Evolutionary conservation across 2,888 invertebrate genomes (phyloP), one percentile per base, ranked within the genome.

Genomic region (Cerceris ruficornis): DNA sequence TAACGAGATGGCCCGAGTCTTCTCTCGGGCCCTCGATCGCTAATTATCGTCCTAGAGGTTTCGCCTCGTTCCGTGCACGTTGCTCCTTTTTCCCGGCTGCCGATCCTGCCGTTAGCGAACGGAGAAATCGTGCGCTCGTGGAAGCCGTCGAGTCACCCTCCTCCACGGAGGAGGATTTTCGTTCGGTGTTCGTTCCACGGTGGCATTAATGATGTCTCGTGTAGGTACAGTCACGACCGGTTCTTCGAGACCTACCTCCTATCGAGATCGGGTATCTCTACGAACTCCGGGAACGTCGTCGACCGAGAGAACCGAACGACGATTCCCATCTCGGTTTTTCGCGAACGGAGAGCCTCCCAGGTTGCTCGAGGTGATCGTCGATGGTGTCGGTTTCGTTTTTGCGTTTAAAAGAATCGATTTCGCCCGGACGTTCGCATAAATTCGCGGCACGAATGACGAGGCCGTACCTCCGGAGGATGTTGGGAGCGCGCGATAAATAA

Each of bases 201-300:
- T 79, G 82, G 85, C 81, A 87, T 88, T 88, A 88, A 87, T 78
- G 87, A 88, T 84, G 86, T 81, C 84, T 82, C 84, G 73, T 81
- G 87, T 81, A 87, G 88, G 81, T 82, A 83, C 80, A 69, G 88
- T 82, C 88, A 88, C 90, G 90, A 90, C 90, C 90, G 90, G 90
- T 90, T 90, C 89, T 82, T 57, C 83, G 65, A 68, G 84, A 59
- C 77, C 77, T 83, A 68, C 80, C 86, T 86, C 77, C 73, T 83
- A 87, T 82, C 78, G 69, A 80, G 86, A 87, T 85, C 81, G 80
- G 68, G 81, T 74, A 82, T 82, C 82, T 65, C 77, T 60, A 69
- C 72, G 64, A 62, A 70, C 62, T 74, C 49, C 76, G 68, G 55
- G 68, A 74, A 76, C 82, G 69, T 64, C 69, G 62, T 64, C 69